A percentile compares a stretch with the other conserved stretches of the same genome.
Evolutionary conservation across 2,113 vertebrate species (phyloP).

Genomic region (Hirundichthys speculiger): DNA sequence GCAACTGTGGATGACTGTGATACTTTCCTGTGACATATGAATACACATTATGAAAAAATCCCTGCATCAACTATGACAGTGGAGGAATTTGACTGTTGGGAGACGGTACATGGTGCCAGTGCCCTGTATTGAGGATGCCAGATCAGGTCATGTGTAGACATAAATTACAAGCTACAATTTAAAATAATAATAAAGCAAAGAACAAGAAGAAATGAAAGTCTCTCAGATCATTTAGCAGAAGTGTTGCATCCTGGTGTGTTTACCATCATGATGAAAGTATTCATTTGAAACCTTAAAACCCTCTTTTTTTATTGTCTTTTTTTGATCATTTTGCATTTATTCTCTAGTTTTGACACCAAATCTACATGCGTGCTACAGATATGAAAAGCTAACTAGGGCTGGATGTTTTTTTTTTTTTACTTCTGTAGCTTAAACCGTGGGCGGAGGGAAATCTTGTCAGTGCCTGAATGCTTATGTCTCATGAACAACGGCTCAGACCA

Average conservation of each 20-base stretch:
- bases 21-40: too few relatives aligned
- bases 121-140: too few relatives aligned
- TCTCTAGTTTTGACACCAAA: neutral
- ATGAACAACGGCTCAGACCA: neutral
- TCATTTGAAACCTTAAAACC: slow-evolving; percentile 40
- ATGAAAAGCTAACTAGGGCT: slow-evolving; percentile 1
- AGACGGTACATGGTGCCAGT: too few relatives aligned
- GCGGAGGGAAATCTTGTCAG: neutral
- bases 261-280: slow-evolving; percentile 50
- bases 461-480: neutral
- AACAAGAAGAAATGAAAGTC: too few relatives aligned
- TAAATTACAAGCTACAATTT: too few relatives aligned
- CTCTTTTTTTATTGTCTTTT: slow-evolving; percentile 19
- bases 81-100: too few relatives aligned
- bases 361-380: neutral
- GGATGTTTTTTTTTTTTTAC: neutral
- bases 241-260: slow-evolving; percentile 40
- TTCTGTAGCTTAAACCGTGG: neutral
- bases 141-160: too few relatives aligned
- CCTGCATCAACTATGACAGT: too few relatives aligned
- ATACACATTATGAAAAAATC: too few relatives aligned
- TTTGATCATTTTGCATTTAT: too few relatives aligned
- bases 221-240: neutral
- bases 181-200: too few relatives aligned
- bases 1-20: too few relatives aligned